phyloP scores from a whole-genome alignment of 2,888 invertebrate genomes.

The Diachrysia chrysitis region DNA sequence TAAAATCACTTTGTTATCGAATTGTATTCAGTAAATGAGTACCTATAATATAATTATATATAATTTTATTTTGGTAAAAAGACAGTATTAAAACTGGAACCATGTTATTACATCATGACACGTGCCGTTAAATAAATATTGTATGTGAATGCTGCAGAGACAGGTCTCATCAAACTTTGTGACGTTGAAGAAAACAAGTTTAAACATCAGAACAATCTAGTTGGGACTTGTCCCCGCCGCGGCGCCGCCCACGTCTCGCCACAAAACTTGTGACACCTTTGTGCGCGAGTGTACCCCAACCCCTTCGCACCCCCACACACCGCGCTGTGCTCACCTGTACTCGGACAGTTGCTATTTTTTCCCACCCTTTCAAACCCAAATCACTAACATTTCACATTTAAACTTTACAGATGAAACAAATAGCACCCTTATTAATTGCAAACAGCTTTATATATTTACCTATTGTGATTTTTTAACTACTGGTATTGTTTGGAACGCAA shows the following conservation, averaged over 20 bases:
- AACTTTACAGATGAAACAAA: conserved; percentile 10
- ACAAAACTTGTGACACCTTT: not conserved
- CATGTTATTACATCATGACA: too few species aligned
- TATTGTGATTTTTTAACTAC: too few species aligned
- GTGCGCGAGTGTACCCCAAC: conserved; percentile 6
- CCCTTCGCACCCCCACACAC: not conserved
- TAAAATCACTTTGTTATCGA: too few species aligned
- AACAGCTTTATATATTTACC: not conserved
- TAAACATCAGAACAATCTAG: not conserved
- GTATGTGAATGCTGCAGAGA: too few species aligned
- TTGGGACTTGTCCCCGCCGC: not conserved
- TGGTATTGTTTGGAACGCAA: too few species aligned
- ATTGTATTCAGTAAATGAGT: too few species aligned
- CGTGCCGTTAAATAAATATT: too few species aligned
- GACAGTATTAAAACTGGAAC: too few species aligned
- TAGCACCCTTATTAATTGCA: not conserved
- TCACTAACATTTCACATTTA: not conserved
- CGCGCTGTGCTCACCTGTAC: conserved; percentile 13
- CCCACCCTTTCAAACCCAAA: conserved; percentile 6
- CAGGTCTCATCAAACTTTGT: not conserved
- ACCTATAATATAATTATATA: too few species aligned
- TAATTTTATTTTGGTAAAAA: too few species aligned
- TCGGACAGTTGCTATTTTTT: conserved; percentile 7
- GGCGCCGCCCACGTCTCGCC: not conserved
- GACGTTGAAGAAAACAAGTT: not conserved